Conservation (phyloP, 2,797 vertebrate genomes). For the Vespertilio murinus region DNA sequence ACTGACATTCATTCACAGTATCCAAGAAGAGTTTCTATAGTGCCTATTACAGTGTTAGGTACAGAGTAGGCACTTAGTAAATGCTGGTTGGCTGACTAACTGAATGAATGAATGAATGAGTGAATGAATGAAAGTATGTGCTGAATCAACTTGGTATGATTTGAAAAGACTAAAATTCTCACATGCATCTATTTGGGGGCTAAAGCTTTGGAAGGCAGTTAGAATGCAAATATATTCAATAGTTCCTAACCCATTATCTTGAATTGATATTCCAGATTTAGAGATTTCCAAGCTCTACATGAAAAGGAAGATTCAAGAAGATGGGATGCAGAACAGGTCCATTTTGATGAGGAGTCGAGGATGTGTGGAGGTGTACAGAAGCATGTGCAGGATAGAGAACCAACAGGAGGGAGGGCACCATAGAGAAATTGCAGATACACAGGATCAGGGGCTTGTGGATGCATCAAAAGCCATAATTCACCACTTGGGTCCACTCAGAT, state of each 20-base stretch:
- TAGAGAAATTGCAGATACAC: not conserved
- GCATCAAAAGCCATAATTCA: not conserved
- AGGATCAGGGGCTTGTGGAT: not conserved
- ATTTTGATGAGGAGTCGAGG: not conserved
- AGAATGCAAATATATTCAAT: not conserved
- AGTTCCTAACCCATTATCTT: slow-evolving; percentile 30
- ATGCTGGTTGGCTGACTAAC: not conserved
- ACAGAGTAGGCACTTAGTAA: not conserved
- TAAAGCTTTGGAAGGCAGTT: not conserved
- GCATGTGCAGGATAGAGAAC: not conserved
- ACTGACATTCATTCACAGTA: slow-evolving; percentile 5
- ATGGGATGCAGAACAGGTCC: not conserved
- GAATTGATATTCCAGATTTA: not conserved
- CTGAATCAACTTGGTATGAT: slow-evolving; percentile 41
- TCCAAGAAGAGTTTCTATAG: not conserved
- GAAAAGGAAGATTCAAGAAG: slow-evolving; percentile 25
- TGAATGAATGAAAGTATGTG: not conserved
- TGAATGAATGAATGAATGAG: not conserved
- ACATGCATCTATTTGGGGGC: not conserved
- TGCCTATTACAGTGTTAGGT: not conserved
- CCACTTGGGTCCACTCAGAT: not conserved
- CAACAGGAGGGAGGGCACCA: not conserved
- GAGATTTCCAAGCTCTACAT: not conserved
- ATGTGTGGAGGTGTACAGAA: not conserved
- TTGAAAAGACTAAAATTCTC: slow-evolving; percentile 9